phyloP scores from a whole-genome alignment of 2,797 vertebrate genomes.

The Pogoniulus pusillus region DNA sequence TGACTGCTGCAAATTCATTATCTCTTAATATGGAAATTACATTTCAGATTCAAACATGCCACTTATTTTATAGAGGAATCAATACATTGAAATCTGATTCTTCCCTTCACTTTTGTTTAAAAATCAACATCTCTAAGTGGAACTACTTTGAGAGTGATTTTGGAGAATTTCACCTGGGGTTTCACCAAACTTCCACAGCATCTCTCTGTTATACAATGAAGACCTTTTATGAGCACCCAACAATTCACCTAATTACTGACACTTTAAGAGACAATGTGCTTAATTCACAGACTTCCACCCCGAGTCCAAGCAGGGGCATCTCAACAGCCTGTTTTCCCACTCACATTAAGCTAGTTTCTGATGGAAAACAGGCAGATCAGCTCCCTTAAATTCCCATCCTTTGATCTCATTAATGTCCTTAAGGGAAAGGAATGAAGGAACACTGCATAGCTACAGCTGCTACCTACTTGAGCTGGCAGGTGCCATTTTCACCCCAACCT shows the following conservation, averaged over 20 bases:
- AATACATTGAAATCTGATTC: not conserved
- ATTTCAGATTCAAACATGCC: not conserved
- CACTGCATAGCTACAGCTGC: not conserved
- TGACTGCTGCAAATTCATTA: not conserved
- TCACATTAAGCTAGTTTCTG: not conserved
- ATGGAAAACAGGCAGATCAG: not conserved
- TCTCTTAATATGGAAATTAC: not conserved
- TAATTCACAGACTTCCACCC: not conserved
- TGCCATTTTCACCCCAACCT: slow-evolving; percentile 15
- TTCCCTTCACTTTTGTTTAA: not conserved
- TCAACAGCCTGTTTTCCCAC: not conserved
- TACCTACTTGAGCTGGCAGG: not conserved
- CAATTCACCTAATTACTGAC: not conserved
- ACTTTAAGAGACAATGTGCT: not conserved
- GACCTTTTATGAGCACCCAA: not conserved
- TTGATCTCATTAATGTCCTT: not conserved
- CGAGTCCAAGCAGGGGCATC: not conserved
- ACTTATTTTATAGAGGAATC: slow-evolving; percentile 14
- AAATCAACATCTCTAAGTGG: not conserved
- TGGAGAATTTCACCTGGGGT: not conserved
- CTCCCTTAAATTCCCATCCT: not conserved
- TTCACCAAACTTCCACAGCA: not conserved
- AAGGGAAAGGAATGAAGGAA: not conserved
- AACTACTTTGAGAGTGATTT: not conserved
- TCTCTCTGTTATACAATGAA: not conserved